phyloP scores from a whole-genome alignment of 2,888 invertebrate genomes.

The Baccha elongata region DNA sequence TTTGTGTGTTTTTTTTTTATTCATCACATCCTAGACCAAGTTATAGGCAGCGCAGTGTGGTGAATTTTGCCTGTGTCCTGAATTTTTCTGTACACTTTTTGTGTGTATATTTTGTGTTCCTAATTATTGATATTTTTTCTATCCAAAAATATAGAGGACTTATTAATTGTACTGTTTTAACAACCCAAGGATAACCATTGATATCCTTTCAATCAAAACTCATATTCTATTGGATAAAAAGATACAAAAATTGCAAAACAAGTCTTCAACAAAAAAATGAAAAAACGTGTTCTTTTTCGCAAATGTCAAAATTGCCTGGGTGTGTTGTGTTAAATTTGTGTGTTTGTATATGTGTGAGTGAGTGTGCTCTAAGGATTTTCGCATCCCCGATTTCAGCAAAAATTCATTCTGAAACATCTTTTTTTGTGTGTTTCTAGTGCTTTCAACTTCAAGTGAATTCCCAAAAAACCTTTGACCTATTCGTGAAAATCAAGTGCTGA shows the following conservation, averaged over 20 bases:
- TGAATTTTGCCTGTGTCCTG: conserved; percentile 64
- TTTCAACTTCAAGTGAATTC: conserved; percentile 8
- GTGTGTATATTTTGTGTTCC: conserved; percentile 48
- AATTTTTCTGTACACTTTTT: conserved; percentile 70
- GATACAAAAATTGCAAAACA: conserved; percentile 12
- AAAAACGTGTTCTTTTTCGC: conserved; percentile 40
- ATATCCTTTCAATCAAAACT: background rate
- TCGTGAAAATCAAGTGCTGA: background rate
- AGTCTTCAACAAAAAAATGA: background rate
- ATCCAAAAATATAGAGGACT: background rate
- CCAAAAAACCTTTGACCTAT: conserved; percentile 21
- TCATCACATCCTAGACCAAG: conserved; percentile 4
- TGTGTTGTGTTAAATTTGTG: conserved; percentile 41
- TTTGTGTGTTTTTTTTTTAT: conserved; percentile 27
- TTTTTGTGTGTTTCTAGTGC: conserved; percentile 8
- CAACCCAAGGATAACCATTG: background rate
- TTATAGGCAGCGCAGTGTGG: conserved; percentile 51
- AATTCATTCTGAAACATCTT: background rate
- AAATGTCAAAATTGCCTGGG: conserved; percentile 64
- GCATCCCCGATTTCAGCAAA: conserved; percentile 4
- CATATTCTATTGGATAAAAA: no score
- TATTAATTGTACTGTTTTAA: no score
- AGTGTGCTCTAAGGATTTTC: conserved; percentile 41
- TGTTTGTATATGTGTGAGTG: conserved; percentile 13
- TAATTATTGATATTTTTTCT: conserved; percentile 56